These are phyloP conservation scores for Leptinotarsa peninsularis DNA, from an alignment of 2,888 invertebrate species.

Conservation along the genomic window DNA sequence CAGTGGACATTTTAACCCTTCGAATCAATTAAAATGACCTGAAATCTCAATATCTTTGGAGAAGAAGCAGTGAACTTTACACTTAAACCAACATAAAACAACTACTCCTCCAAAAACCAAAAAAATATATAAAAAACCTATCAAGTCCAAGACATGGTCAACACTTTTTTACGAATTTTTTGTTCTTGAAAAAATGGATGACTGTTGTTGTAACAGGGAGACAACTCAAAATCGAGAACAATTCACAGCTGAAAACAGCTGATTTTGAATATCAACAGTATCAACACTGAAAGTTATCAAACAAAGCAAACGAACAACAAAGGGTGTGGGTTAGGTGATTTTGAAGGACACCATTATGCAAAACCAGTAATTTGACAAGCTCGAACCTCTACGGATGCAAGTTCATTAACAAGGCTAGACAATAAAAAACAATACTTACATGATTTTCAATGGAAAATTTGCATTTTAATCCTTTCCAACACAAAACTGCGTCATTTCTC, in stretches of 20 bases:
- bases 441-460: conserved; percentile 40
- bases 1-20: too few species aligned
- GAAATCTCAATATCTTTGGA: too few species aligned
- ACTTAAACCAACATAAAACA: too few species aligned
- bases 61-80: too few species aligned
- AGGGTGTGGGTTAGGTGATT: conserved; percentile 58
- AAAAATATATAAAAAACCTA: too few species aligned
- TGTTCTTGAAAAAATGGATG: neutral
- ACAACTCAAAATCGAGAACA: neutral
- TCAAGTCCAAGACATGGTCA: too few species aligned
- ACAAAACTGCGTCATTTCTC: conserved; percentile 72
- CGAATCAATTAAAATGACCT: too few species aligned
- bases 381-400: conserved; percentile 11
- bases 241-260: neutral
- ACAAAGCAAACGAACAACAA: conserved; percentile 51
- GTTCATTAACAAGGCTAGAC: conserved; percentile 14
- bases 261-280: conserved; percentile 7
- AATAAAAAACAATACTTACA: conserved; percentile 37
- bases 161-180: neutral
- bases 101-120: too few species aligned
- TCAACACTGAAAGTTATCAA: conserved; percentile 20
- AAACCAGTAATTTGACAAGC: conserved; percentile 46
- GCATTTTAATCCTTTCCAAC: conserved; percentile 37
- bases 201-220: neutral
- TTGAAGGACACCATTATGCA: conserved; percentile 54